A percentile compares a stretch with the other conserved stretches of the same genome.
These are phyloP conservation scores for Dione juno DNA, from an alignment of 2,888 invertebrate genomes.

Conservation along the genomic window DNA sequence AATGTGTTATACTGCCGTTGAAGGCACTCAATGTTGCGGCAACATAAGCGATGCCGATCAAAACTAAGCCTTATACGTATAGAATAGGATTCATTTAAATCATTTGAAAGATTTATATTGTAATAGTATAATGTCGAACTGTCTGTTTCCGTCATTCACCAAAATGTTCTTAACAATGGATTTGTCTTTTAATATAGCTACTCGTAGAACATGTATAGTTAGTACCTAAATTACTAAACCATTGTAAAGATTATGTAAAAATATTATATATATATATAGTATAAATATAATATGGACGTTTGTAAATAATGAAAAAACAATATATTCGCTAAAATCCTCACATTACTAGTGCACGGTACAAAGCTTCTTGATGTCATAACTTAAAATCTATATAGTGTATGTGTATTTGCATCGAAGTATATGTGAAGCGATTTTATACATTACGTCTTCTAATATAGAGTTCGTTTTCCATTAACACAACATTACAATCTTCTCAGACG, in stretches of 20 bases:
- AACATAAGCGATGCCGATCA: slow-evolving; percentile 9
- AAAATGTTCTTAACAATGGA: slow-evolving; percentile 36
- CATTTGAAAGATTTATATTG: slow-evolving; percentile 9
- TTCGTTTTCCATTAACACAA: slow-evolving; percentile 31
- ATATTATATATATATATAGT: too few relatives aligned
- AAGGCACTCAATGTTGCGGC: slow-evolving; percentile 55
- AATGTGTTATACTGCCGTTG: slow-evolving; percentile 62
- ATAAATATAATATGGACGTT: too few relatives aligned
- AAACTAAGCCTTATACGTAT: slow-evolving; percentile 25
- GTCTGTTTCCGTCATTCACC: slow-evolving; percentile 34
- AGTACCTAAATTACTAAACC: neutral
- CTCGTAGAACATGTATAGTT: too few relatives aligned
- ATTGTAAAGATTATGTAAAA: too few relatives aligned
- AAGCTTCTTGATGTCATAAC: slow-evolving; percentile 15
- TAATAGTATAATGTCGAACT: slow-evolving; percentile 34
- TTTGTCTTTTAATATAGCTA: slow-evolving; percentile 2
- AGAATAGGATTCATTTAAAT: slow-evolving; percentile 14
- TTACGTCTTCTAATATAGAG: neutral
- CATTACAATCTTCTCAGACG: slow-evolving; percentile 43
- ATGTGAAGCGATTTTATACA: neutral
- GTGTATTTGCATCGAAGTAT: neutral
- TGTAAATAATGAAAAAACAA: too few relatives aligned
- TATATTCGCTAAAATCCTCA: slow-evolving; percentile 1
- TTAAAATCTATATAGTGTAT: slow-evolving; percentile 15
- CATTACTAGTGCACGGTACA: slow-evolving; percentile 10